Evolutionary conservation across 2,113 vertebrate species (phyloP), one percentile per base, ranked within the genome.

Genomic region (Phalacrocorax pelagicus): DNA sequence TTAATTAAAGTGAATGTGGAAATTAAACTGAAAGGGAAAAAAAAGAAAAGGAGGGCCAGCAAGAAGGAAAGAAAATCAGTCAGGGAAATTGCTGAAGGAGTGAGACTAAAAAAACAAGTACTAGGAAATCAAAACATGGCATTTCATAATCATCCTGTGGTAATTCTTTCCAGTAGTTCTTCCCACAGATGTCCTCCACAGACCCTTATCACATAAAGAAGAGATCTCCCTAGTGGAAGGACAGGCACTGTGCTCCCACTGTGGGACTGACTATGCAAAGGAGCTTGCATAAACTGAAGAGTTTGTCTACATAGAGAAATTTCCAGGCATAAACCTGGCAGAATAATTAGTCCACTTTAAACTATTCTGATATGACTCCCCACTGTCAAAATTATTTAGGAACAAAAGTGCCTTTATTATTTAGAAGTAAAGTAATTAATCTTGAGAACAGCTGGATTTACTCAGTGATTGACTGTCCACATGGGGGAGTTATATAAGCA

Each of bases 1-100:
- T 83, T 93, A 94, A 95, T 93, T 94, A 94, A 92, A 81, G 59
- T 63, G 72, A 95, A 78, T 46, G 12, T 49, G 42, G 69, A 86
- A 96, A 96, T 88, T 81, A 91, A 92, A 83, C 14, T 29, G 9
- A 62, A 86, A 72, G 21, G 2, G 9, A 38, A 78, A 46, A 26
- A 63, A 46, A 27, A 63, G 2, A 12, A 9, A 19, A 11, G 12
- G 6, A 57, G 27, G 15, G 12, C 6, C 6, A 27, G 30, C 7
- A 88, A 40, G 44, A 84, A 91, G 4, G 51, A 61, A 91, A 81
- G 32, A 86, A 88, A 79, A 79, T 38, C 19, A 72, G 22, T 47
- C 30, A 78, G 30, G 22, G 32, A 92, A 90, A 84, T 15, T 78
- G 24, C 30, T 74, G 22, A 80, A 72, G 9, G 10, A 66, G 9